Percentiles rank a stretch among this genome's conserved stretches.
These are phyloP conservation scores for Caenorhabditis elegans DNA, from an alignment of 1,140 invertebrate species.

Conservation along the genomic window WBcel235 BX284604.4:11326001-11326500, in stretches of 20 bases:
- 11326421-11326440: neutral
- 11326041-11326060: constrained; percentile 78
- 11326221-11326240: constrained; percentile 73
- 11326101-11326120: constrained; percentile 79
- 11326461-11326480: neutral
- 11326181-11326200: constrained; percentile 77
- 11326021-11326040: constrained; percentile 71
- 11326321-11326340: constrained; percentile 59
- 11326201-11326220: constrained; percentile 75
- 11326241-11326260: constrained; percentile 78
- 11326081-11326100: constrained; percentile 79
- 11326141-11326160: too few species aligned
- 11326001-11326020: constrained; percentile 34
- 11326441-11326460: neutral
- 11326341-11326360: constrained; percentile 10
- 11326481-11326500: too few species aligned
- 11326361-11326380: neutral
- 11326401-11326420: neutral
- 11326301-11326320: constrained; percentile 54
- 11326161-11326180: too few species aligned
- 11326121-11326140: constrained; percentile 80
- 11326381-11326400: neutral
- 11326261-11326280: constrained; percentile 66
- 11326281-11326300: constrained; percentile 41
- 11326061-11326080: constrained; percentile 84